phyloP scores from a whole-genome alignment of 1,140 invertebrate species.

The Plutomurus gul region DNA sequence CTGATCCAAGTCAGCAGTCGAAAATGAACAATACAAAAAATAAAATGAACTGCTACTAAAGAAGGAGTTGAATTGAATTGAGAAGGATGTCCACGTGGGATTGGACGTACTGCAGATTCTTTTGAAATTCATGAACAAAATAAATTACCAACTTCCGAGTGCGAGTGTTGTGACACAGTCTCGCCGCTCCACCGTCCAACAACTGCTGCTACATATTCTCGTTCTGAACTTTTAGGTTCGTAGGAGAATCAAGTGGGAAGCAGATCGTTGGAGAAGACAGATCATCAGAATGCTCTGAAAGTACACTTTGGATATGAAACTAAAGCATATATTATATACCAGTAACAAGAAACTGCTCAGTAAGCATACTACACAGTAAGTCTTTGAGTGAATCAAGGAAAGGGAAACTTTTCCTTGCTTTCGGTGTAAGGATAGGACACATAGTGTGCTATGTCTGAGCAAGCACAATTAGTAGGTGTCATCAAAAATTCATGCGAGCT shows the following conservation, averaged over 20 bases:
- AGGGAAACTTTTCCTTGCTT: background rate
- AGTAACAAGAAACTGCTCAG: background rate
- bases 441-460: background rate
- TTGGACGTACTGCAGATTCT: background rate
- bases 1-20: background rate
- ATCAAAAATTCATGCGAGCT: background rate
- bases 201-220: no score
- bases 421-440: background rate
- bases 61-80: background rate
- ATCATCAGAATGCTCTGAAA: background rate
- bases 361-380: background rate
- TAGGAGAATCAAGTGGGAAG: background rate
- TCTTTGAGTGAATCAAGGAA: background rate
- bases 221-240: background rate
- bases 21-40: background rate
- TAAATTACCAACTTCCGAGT: constrained; percentile 16
- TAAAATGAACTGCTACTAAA: background rate
- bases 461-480: background rate
- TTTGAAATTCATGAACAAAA: constrained; percentile 15
- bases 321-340: background rate
- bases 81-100: constrained; percentile 9
- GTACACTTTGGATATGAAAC: background rate
- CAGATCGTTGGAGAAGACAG: background rate
- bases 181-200: no score
- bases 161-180: constrained; percentile 6